phyloP scores from a whole-genome alignment of 2,888 invertebrate genomes.

The Harmothoe impar region DNA sequence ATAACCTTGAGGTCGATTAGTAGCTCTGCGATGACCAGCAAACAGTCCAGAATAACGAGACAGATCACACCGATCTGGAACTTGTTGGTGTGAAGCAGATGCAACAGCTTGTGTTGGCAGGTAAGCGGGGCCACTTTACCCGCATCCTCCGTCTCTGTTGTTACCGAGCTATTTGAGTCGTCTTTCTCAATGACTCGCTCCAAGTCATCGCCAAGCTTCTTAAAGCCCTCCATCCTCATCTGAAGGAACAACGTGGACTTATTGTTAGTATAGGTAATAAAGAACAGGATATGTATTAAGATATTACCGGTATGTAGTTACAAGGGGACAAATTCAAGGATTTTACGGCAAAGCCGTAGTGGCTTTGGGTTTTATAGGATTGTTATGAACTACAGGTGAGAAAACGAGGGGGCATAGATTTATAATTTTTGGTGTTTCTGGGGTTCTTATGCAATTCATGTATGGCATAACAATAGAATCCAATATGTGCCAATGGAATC shows the following conservation, averaged over 20 bases:
- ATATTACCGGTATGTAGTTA: no score
- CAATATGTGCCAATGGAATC: no score
- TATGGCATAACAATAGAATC: no score
- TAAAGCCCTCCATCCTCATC: constrained; percentile 81
- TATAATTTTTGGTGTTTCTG: no score
- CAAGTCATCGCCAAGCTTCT: constrained; percentile 80
- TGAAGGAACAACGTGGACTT: constrained; percentile 63
- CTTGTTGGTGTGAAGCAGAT: constrained; percentile 77
- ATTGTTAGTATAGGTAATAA: no score
- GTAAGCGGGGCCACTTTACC: constrained; percentile 74
- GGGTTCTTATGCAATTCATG: no score
- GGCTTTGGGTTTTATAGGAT: no score
- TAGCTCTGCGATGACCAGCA: constrained; percentile 83
- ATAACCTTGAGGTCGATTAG: constrained; percentile 82
- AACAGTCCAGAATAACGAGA: constrained; percentile 83
- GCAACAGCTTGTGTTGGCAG: constrained; percentile 73
- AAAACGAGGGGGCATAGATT: no score
- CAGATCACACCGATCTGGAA: constrained; percentile 82
- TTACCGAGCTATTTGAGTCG: constrained; percentile 79
- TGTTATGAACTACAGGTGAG: no score
- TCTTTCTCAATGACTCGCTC: constrained; percentile 82
- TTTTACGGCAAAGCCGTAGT: no score
- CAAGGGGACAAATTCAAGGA: no score
- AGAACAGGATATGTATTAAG: no score
- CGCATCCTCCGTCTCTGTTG: constrained; percentile 79